A percentile compares a stretch with the other conserved stretches of the same genome.
These are phyloP conservation scores for Sinosuthora webbiana DNA, from an alignment of 2,113 vertebrate species.

Conservation along the genomic window DNA sequence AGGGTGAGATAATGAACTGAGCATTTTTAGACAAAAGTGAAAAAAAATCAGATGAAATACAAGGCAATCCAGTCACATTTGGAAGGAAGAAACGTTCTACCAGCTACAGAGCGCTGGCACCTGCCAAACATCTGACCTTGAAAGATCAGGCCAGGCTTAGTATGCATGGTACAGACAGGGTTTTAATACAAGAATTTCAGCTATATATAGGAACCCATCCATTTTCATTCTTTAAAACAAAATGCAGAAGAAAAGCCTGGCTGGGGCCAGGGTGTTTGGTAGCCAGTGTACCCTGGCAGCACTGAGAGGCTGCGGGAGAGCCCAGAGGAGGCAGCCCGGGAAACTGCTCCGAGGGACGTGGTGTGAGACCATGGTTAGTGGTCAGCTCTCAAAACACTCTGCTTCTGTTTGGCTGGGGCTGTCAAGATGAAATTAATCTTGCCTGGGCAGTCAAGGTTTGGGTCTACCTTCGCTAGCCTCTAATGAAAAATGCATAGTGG, in stretches of 20 bases:
- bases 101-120: slow-evolving; percentile 6
- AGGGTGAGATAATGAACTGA: background rate
- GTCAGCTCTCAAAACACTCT: slow-evolving; percentile 40
- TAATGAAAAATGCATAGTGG: slow-evolving; percentile 79
- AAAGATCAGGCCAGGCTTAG: slow-evolving; percentile 28
- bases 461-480: slow-evolving; percentile 69
- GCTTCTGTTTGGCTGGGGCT: slow-evolving; percentile 36
- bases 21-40: background rate
- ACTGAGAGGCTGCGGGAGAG: background rate
- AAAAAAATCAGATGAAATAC: background rate
- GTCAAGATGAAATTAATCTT: slow-evolving; percentile 76
- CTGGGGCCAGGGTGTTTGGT: background rate
- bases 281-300: background rate
- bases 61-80: background rate
- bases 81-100: background rate
- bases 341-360: background rate
- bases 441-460: slow-evolving; percentile 72
- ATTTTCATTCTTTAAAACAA: background rate
- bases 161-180: background rate
- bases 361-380: background rate
- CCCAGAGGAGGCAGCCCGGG: background rate
- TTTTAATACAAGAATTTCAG: background rate
- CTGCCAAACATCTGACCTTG: slow-evolving; percentile 42
- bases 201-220: background rate
- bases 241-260: background rate